Conservation (phyloP, 2,797 vertebrate genomes). For the Leuciscus waleckii region DNA sequence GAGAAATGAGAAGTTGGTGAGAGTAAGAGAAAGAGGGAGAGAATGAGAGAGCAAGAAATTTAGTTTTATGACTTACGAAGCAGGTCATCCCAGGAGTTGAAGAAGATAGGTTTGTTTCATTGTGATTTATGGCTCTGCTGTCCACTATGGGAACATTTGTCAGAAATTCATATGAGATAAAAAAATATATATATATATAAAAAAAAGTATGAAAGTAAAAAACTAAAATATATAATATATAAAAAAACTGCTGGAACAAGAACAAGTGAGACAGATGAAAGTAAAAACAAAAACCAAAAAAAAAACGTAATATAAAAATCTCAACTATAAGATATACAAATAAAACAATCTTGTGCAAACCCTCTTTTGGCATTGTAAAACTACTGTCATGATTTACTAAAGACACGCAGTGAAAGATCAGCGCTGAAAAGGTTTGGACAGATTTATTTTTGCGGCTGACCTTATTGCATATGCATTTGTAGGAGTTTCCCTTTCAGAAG, state of each 20-base stretch:
- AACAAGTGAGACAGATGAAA: conserved; percentile 44
- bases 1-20: conserved; percentile 36
- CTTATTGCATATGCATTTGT: no score
- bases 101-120: conserved; percentile 63
- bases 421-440: no score
- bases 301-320: conserved; percentile 15
- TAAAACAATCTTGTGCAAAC: no score
- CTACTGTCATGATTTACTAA: no score
- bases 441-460: no score
- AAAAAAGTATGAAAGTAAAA: no score
- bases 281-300: background rate
- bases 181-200: background rate
- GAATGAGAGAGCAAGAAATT: conserved; percentile 40
- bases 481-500: no score
- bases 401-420: no score
- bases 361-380: no score
- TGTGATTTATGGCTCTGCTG: conserved; percentile 62
- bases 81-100: conserved; percentile 59
- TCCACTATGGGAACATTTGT: conserved; percentile 54
- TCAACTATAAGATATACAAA: background rate
- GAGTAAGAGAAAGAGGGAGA: conserved; percentile 35
- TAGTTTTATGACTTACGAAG: conserved; percentile 59
- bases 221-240: no score
- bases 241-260: conserved; percentile 18
- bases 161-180: conserved; percentile 47